Base-by-base conservation (phyloP, 1,140 invertebrate species). In the Hyposmocoma kahamanoa region DNA sequence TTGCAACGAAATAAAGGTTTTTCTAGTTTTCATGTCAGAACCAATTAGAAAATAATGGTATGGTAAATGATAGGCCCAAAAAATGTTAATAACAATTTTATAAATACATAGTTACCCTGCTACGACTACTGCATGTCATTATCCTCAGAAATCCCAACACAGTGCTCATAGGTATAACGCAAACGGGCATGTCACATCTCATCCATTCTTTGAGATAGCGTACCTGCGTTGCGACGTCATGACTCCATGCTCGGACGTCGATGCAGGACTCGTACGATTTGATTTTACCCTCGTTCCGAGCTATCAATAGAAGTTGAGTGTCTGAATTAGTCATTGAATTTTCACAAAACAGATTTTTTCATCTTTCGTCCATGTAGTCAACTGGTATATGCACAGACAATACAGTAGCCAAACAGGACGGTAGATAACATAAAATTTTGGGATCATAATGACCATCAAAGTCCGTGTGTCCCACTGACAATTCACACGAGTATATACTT, bases 211-310 rank as follows among this genome's bases (percentile, higher is more conserved):
- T 78, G 15, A 84, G 74, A 42, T 81, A 79, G 5, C 50, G 28
- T 30, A 63, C 58, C 13, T 69, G 61, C 3, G n/a, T 42, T 13
- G 42, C 17, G 6, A 45, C 32, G 50, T 83, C 74, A 74, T 84
- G 81, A 69, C 77, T 83, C 81, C 79, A 84, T 66, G 81, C 77
- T 47, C 79, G 58, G 4, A 80, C 24, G 55, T 84, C 79, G 9
- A 51, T 36, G 52, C 75, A 83, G 51, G 81, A 84, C 8, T 72
- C 68, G 46, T 74, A 78, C 4, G 69, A 74, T 56, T 83, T 83
- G 22, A 84, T 59, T 50, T 75, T 80, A n/a, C 79, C 76, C 60
- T 83, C 81, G 67, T 76, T 74, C 28, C 79, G 67, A 30, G 62
- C 42, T 32, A 61, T 34, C 32, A 79, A 51, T 18, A 44, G 48